These are phyloP conservation scores for Ennomos fuscantarius DNA, from an alignment of 2,888 invertebrate species.

Conservation along the genomic window DNA sequence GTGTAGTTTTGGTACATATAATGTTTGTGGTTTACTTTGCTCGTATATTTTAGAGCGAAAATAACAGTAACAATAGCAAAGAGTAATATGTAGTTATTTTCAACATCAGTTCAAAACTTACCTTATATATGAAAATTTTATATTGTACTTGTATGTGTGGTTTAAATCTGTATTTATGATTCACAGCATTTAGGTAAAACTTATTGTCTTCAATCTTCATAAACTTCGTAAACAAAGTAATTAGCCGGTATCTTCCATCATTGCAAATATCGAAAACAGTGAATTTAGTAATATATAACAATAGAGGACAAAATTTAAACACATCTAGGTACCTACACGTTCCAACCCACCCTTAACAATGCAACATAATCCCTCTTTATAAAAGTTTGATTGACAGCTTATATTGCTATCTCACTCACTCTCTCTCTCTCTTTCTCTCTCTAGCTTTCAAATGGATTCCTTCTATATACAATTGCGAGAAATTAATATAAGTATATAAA, in stretches of 20 bases:
- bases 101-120: too few relatives aligned
- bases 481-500: conserved; percentile 4
- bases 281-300: conserved; percentile 20
- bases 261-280: conserved; percentile 21
- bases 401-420: conserved; percentile 49
- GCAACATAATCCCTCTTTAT: conserved; percentile 51
- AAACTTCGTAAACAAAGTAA: conserved; percentile 56
- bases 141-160: too few relatives aligned
- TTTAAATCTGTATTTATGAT: too few relatives aligned
- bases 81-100: too few relatives aligned
- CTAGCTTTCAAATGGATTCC: conserved; percentile 50
- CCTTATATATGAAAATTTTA: too few relatives aligned
- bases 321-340: conserved; percentile 20
- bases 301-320: conserved; percentile 12
- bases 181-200: too few relatives aligned
- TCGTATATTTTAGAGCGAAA: too few relatives aligned
- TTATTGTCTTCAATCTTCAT: too few relatives aligned
- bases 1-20: too few relatives aligned
- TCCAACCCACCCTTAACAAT: conserved; percentile 36
- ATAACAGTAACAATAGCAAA: too few relatives aligned
- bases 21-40: too few relatives aligned
- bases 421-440: conserved; percentile 52
- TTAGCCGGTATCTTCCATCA: conserved; percentile 43
- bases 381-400: conserved; percentile 65
- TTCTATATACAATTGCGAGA: conserved; percentile 40